Base-by-base conservation (phyloP, 2,888 invertebrate species). In the Hypomecis atomaria region DNA sequence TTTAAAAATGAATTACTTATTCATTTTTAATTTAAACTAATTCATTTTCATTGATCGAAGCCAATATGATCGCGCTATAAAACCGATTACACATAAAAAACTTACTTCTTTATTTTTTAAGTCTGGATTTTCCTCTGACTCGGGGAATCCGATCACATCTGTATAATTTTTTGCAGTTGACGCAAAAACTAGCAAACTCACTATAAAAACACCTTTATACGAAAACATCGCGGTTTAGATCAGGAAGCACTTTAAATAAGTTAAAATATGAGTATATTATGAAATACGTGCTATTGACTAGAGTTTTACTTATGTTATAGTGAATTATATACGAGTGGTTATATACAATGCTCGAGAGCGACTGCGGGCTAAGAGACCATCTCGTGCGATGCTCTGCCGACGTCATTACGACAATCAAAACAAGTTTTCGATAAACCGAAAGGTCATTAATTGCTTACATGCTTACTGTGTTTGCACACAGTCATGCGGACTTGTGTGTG, bases 91-190 rank as follows among this genome's bases (percentile, higher is more conserved):
- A 11, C 5, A 34, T 4, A 37, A 37, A 49, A 42, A 59, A 79
- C 81, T 82, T 72, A 91, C 92, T 67, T 90, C 85, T 82, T 87
- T 89, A 72, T 91, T 91, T 67, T 77, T 79, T 69, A 81, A 59
- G 60, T 75, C 78, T 0, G 75, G 71, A 68, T 90, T 83, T 77
- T 90, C 92, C 72, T 91, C 91, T 5, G 71, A 45, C 73, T 92
- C 92, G 13, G 91, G 92, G 79, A 90, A 92, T 67, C 90, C 90
- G 67, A 92, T 89, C 10, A 79, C 76, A 70, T 81, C 85, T 66
- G 72, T 74, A 23, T 65, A 69, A 48, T 77, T 83, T 62, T 69
- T 68, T 49, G 79, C 81, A 5, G 73, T 70, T 52, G 73, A 66
- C 13, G 66, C 75, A 72, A 72, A 72, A 40, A 81, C 65, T 42